A percentile compares a stretch with the other conserved stretches of the same genome.
Conservation (phyloP, 92 coral and sea anemone genomes). For the Nematostella vectensis region DNA sequence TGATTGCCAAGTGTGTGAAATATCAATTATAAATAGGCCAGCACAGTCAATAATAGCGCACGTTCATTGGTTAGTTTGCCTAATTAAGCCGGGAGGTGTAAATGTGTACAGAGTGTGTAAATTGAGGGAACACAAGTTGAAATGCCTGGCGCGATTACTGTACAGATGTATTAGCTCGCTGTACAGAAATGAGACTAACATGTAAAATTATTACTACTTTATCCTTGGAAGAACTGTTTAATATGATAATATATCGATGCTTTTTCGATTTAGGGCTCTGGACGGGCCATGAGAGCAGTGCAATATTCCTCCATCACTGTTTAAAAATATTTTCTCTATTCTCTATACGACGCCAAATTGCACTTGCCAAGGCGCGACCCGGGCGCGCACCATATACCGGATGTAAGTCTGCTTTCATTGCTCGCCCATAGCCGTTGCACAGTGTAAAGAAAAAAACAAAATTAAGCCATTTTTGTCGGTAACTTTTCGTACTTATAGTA, state of each 20-base stretch:
- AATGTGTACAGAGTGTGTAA: not conserved
- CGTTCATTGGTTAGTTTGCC: too few species aligned
- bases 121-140: not conserved
- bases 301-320: too few species aligned
- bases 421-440: conserved; percentile 8
- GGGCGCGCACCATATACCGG: not conserved
- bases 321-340: too few species aligned
- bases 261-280: not conserved
- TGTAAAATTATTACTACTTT: not conserved
- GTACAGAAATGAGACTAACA: not conserved
- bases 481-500: conserved; percentile 17
- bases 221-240: not conserved
- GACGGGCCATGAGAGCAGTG: too few species aligned
- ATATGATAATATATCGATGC: not conserved
- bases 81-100: conserved; percentile 1
- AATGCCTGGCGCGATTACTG: not conserved
- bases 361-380: too few species aligned
- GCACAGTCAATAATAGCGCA: too few species aligned
- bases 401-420: not conserved
- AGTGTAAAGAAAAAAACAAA: conserved; percentile 25
- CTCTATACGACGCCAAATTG: too few species aligned
- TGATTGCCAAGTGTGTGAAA: too few species aligned
- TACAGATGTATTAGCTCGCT: not conserved
- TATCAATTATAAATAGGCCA: conserved; percentile 3
- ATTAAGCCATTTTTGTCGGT: conserved; percentile 31